Base-by-base conservation (phyloP, 1,140 invertebrate genomes). In the Scaptomyza graminum region DNA sequence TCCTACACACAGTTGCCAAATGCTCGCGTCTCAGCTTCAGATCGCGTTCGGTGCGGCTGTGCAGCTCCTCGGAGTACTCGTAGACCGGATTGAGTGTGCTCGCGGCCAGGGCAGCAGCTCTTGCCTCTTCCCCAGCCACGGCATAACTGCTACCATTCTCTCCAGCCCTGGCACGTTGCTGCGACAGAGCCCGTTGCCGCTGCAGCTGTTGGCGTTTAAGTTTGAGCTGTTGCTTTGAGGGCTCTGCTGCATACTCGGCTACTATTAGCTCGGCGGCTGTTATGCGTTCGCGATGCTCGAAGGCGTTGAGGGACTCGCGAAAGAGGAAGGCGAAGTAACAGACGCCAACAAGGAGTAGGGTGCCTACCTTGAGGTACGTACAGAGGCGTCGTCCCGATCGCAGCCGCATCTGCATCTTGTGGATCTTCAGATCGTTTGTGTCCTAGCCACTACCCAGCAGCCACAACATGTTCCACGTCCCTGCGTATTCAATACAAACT, bases 21-120 rank as follows among this genome's bases (percentile, higher is more conserved):
- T 88, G 89, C 5, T 76, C 69, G 28, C 78, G 71, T 0, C 91
- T 60, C n/a, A 69, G 5, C 18, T 60, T 65, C 41, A 92, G 43
- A 8, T 91, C 90, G 2, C 72, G 67, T 51, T 92, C 91, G 0
- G 90, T 91, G 63, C 84, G 73, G 28, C 78, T 91, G 55, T 91
- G 90, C 41, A 91, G 62, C 46, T 92, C 91, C 59, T 92, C 91
- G 25, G 90, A 91, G 56, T 92, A 92, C 39, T 91, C 90, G 49
- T 92, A 92, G 6, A 91, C 78, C n/a, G 91, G 90, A 78, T 91
- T 92, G 0, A 91, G 16, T 0, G 91, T 91, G 43, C 75, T 90
- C 0, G 60, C 51, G 3, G 70, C 37, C 12, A 41, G 61, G 1
- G 28, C 18, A 12, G 46, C 18, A 13, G 46, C 51, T 3, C 34